These are phyloP conservation scores for Corticium candelabrum DNA, from an alignment of 37 sponge, comb jelly and placozoan species.

Conservation along the genomic window DNA sequence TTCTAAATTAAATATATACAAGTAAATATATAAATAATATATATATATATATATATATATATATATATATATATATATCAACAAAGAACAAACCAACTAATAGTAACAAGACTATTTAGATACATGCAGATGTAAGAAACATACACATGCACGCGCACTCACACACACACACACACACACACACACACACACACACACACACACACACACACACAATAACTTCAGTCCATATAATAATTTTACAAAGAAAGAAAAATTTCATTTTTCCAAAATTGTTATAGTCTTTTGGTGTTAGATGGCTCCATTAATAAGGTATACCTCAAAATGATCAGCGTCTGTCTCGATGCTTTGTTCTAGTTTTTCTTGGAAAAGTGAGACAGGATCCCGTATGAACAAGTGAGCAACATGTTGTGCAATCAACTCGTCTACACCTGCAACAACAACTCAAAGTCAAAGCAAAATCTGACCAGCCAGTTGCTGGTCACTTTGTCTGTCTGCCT, in stretches of 20 bases:
- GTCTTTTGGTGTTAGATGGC: background rate
- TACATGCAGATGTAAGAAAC: too few species aligned
- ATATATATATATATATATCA: background rate
- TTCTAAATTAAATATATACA: constrained; percentile 36
- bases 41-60: background rate
- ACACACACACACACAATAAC: background rate
- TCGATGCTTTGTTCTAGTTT: constrained; percentile 66
- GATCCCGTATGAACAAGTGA: constrained; percentile 86
- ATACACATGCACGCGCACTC: too few species aligned
- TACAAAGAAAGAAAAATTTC: too few species aligned
- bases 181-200: background rate
- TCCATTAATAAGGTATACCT: constrained; percentile 31
- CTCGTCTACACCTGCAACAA: constrained; percentile 61
- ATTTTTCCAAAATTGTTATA: background rate
- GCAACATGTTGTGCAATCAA: constrained; percentile 84
- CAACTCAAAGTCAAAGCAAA: background rate
- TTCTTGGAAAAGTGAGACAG: constrained; percentile 74
- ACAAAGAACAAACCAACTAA: too few species aligned
- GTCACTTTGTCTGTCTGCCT: too few species aligned
- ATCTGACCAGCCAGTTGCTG: too few species aligned
- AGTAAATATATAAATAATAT: constrained; percentile 3
- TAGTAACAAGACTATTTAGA: too few species aligned
- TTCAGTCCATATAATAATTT: background rate
- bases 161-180: too few species aligned
- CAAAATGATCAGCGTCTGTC: constrained; percentile 83